A percentile compares a stretch with the other conserved stretches of the same genome.
These are phyloP conservation scores for Lagria hirta DNA, from an alignment of 2,888 invertebrate species.

Conservation along the genomic window DNA sequence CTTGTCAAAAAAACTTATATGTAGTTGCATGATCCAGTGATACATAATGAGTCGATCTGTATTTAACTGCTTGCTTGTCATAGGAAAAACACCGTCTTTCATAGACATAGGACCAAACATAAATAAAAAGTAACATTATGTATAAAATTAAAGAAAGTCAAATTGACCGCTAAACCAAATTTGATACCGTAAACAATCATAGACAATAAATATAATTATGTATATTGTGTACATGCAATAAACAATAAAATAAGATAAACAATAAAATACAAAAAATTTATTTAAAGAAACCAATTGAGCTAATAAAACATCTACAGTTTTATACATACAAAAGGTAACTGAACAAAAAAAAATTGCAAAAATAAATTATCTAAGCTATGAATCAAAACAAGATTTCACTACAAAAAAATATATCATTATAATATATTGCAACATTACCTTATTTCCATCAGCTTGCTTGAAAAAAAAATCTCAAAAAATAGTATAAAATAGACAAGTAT, in stretches of 20 bases:
- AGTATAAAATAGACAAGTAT: too few relatives aligned
- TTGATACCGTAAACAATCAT: too few relatives aligned
- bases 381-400: slow-evolving; percentile 34
- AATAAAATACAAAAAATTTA: slow-evolving; percentile 24
- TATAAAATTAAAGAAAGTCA: too few relatives aligned
- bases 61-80: too few relatives aligned
- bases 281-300: slow-evolving; percentile 25
- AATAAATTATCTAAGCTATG: slow-evolving; percentile 44
- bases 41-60: too few relatives aligned
- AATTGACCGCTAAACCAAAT: too few relatives aligned
- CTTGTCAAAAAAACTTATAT: too few relatives aligned
- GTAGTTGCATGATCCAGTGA: too few relatives aligned
- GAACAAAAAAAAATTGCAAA: slow-evolving; percentile 39
- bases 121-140: too few relatives aligned
- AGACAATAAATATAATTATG: too few relatives aligned
- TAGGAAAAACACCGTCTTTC: too few relatives aligned
- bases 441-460: slow-evolving; percentile 28
- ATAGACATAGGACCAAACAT: too few relatives aligned
- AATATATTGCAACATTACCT: slow-evolving; percentile 41
- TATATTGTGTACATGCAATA: slow-evolving; percentile 11
- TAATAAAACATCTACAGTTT: slow-evolving; percentile 32
- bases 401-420: slow-evolving; percentile 25
- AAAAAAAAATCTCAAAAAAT: slow-evolving; percentile 11
- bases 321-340: slow-evolving; percentile 42
- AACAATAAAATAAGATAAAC: slow-evolving; percentile 12